phyloP scores from a whole-genome alignment of 2,113 vertebrate genomes.

The Melospiza melodia region DNA sequence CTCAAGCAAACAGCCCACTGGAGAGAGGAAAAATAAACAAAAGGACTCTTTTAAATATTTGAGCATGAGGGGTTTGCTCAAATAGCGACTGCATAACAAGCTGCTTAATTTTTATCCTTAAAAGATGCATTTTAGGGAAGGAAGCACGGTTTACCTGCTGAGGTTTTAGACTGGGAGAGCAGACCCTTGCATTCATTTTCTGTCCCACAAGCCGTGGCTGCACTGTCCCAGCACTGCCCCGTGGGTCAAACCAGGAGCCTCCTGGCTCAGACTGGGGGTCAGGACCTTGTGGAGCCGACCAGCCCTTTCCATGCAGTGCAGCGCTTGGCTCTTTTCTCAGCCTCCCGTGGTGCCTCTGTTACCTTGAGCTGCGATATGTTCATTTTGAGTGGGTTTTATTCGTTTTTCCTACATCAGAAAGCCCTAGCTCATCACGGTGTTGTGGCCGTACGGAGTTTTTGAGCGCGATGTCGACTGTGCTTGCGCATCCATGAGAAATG shows the following conservation, averaged over 20 bases:
- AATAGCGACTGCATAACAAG: background rate
- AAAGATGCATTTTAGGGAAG: background rate
- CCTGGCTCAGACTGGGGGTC: background rate
- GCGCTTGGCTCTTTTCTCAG: constrained; percentile 1
- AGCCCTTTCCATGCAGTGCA: background rate
- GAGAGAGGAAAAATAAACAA: constrained; percentile 56
- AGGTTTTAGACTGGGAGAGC: background rate
- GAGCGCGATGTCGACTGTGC: background rate
- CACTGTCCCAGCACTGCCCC: background rate
- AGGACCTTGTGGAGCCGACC: background rate
- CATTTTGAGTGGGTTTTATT: background rate
- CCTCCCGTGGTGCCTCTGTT: background rate
- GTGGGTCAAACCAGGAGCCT: background rate
- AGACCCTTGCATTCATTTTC: background rate
- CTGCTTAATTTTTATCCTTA: constrained; percentile 37
- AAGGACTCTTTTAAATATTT: constrained; percentile 52
- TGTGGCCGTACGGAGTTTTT: background rate
- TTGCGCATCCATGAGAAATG: background rate
- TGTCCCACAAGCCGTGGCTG: fast-evolving
- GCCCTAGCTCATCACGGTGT: fast-evolving
- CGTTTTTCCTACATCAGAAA: background rate
- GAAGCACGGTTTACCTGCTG: background rate
- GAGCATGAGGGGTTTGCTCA: constrained; percentile 22
- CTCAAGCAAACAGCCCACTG: constrained; percentile 46
- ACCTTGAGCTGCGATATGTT: background rate